Percentiles rank a stretch among this genome's conserved stretches.
Conservation (phyloP, 2,113 vertebrate species). For the Todiramphus chloris region DNA sequence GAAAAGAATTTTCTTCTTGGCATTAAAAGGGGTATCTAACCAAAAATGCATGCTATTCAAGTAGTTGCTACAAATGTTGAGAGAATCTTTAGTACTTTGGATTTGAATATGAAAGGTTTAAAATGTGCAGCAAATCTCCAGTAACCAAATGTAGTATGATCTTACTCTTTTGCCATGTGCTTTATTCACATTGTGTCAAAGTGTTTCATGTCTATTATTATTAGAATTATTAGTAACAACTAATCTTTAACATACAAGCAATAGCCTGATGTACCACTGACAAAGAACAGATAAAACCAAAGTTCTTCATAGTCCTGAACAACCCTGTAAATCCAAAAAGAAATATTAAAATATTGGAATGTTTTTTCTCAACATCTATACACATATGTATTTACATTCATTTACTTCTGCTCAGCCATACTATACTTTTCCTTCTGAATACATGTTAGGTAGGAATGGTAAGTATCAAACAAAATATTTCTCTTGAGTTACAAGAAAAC, state of each 20-base stretch:
- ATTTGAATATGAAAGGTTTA: background rate
- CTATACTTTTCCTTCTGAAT: background rate
- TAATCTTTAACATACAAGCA: background rate
- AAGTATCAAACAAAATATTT: background rate
- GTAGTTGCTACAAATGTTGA: background rate
- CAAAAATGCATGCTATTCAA: background rate
- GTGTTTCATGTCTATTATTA: background rate
- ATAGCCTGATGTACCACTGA: background rate
- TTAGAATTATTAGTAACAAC: background rate
- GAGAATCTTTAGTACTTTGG: background rate
- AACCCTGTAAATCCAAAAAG: background rate
- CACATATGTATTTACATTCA: rapidly evolving
- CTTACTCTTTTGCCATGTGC: background rate
- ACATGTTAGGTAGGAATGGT: background rate
- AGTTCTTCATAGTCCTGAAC: background rate
- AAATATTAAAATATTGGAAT: background rate
- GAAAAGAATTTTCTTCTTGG: background rate
- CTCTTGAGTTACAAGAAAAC: background rate
- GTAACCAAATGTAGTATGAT: rapidly evolving
- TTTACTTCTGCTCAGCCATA: background rate
- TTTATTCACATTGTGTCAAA: background rate
- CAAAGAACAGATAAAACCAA: background rate
- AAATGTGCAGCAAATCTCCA: background rate
- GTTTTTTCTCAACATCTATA: background rate
- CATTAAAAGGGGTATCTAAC: background rate